Percentiles rank a stretch among this genome's conserved stretches.
Conservation (phyloP, 1,140 invertebrate genomes). For the Microvelia longipes region DNA sequence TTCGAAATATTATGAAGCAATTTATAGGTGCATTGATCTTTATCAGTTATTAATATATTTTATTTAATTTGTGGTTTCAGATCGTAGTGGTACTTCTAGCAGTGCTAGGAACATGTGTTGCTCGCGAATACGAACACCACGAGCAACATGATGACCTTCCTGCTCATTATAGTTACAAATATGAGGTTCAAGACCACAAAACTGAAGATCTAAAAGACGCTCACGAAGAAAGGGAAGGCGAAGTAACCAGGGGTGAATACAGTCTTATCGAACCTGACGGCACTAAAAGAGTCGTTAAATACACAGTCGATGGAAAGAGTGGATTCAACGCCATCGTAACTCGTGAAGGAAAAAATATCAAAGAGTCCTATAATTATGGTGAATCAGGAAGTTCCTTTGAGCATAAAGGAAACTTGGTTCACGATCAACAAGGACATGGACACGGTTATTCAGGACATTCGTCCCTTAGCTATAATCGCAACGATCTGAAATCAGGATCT, state of each 20-base stretch:
- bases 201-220: slow-evolving; percentile 36
- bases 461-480: neutral
- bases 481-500: neutral
- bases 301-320: slow-evolving; percentile 32
- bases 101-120: neutral
- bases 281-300: slow-evolving; percentile 28
- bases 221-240: slow-evolving; percentile 23
- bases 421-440: neutral
- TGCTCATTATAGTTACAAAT: slow-evolving; percentile 35
- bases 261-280: neutral
- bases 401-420: neutral
- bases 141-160: neutral
- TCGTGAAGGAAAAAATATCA: neutral
- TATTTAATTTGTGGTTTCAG: too few species aligned
- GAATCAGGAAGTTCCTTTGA: neutral
- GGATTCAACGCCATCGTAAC: slow-evolving; percentile 34
- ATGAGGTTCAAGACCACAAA: slow-evolving; percentile 37
- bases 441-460: neutral
- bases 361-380: neutral
- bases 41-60: too few species aligned
- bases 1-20: too few species aligned
- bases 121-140: neutral
- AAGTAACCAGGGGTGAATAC: neutral
- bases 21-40: too few species aligned
- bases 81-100: too few species aligned